Evolutionary conservation across 2,888 invertebrate genomes (phyloP).

Genomic region (Patella ulyssiponensis): DNA sequence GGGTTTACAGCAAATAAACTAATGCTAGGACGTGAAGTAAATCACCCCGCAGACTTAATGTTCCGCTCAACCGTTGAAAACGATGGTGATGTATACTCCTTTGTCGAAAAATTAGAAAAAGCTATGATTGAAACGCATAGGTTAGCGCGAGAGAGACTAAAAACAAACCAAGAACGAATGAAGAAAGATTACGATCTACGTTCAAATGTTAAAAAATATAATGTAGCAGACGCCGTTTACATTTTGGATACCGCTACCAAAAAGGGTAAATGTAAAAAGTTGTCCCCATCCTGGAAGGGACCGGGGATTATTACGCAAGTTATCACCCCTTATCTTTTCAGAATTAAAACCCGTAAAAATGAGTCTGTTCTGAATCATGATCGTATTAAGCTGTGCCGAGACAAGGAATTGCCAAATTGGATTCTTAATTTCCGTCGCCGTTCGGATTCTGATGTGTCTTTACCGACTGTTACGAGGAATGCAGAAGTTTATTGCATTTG

Average conservation of each 20-base stretch:
- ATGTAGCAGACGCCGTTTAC: background rate
- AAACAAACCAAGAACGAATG: background rate
- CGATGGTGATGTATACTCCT: no score
- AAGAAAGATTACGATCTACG: constrained; percentile 10
- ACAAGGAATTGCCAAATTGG: constrained; percentile 25
- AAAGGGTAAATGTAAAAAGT: constrained; percentile 25
- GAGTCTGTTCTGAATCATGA: constrained; percentile 30
- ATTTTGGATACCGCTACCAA: constrained; percentile 10
- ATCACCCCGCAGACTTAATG: no score
- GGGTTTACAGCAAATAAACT: constrained; percentile 34
- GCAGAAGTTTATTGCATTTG: no score
- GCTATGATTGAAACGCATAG: background rate
- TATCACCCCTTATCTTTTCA: constrained; percentile 25
- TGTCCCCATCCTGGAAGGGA: constrained; percentile 31
- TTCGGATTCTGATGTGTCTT: no score
- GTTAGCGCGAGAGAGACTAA: background rate
- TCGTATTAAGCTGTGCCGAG: constrained; percentile 23
- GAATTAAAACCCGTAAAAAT: constrained; percentile 13
- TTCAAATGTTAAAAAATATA: background rate
- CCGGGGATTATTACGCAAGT: constrained; percentile 29
- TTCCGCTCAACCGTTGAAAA: no score
- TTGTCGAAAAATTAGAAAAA: background rate
- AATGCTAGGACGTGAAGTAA: constrained; percentile 34
- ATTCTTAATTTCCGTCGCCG: background rate
- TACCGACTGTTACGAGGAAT: no score